These are phyloP conservation scores for human DNA, from an alignment of 2,113 vertebrate species.

Conservation along the genomic window DNA sequence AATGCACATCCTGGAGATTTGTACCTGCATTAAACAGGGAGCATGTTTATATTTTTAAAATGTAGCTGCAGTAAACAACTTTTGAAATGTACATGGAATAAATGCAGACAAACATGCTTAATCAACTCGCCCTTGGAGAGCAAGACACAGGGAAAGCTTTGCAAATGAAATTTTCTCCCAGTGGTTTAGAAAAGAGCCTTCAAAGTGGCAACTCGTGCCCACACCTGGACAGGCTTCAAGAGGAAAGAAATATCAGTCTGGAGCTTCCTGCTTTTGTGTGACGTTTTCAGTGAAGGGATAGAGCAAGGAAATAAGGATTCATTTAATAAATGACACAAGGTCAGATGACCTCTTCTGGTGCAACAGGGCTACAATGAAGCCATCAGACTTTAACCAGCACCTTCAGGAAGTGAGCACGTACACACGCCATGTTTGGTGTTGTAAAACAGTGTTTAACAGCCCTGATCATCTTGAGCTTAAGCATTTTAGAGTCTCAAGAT, in stretches of 20 bases:
- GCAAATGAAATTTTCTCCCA: not conserved
- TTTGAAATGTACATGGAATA: not conserved
- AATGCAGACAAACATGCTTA: not conserved
- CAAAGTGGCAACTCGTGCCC: not conserved
- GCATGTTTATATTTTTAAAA: conserved; percentile 3
- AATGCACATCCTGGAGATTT: not conserved
- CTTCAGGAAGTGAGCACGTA: not conserved
- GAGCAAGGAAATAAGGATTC: not conserved
- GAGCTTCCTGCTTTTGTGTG: not conserved
- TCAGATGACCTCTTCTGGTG: not conserved
- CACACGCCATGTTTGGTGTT: not conserved
- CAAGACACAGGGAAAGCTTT: not conserved
- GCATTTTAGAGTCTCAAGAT: not conserved
- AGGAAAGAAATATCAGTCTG: not conserved
- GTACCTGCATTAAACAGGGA: not conserved
- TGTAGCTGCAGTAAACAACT: not conserved
- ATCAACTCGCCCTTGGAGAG: not conserved
- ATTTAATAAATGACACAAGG: not conserved
- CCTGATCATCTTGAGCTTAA: not conserved
- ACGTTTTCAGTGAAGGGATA: not conserved
- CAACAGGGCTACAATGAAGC: not conserved
- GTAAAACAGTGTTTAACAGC: not conserved
- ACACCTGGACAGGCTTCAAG: not conserved
- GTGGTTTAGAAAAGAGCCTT: not conserved
- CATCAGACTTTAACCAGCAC: not conserved